Evolutionary conservation across 2,113 vertebrate species (phyloP).

Genomic region (Burhinus oedicnemus): DNA sequence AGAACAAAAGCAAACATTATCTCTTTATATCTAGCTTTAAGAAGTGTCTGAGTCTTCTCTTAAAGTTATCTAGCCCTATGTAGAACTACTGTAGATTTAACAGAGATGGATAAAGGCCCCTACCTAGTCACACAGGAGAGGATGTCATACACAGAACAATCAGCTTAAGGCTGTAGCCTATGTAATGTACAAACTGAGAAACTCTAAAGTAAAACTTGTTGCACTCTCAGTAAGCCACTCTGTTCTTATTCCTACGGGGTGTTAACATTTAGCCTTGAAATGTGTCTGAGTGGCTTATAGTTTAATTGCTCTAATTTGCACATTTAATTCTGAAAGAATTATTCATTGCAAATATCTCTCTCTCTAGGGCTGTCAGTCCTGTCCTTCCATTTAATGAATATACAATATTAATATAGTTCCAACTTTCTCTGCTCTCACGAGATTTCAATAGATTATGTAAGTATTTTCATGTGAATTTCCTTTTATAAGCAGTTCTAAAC

Average conservation of each 20-base stretch:
- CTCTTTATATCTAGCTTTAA: neutral
- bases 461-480: neutral
- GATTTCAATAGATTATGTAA: neutral
- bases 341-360: slow-evolving; percentile 6
- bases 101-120: neutral
- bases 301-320: slow-evolving; percentile 48
- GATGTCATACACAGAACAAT: neutral
- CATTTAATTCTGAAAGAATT: slow-evolving; percentile 35
- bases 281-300: neutral
- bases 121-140: neutral
- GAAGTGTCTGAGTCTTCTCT: neutral
- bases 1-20: neutral
- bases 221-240: neutral
- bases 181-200: neutral
- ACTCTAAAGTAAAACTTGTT: neutral
- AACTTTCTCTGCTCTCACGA: neutral
- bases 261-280: slow-evolving; percentile 11
- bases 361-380: neutral
- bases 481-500: neutral
- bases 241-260: neutral
- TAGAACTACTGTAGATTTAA: neutral
- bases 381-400: slow-evolving; percentile 6
- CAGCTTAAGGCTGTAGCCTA: neutral
- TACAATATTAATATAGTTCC: neutral
- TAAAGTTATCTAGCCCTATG: neutral